Evolutionary conservation across 2,113 vertebrate species (phyloP).

Genomic region (Tetrao urogallus): DNA sequence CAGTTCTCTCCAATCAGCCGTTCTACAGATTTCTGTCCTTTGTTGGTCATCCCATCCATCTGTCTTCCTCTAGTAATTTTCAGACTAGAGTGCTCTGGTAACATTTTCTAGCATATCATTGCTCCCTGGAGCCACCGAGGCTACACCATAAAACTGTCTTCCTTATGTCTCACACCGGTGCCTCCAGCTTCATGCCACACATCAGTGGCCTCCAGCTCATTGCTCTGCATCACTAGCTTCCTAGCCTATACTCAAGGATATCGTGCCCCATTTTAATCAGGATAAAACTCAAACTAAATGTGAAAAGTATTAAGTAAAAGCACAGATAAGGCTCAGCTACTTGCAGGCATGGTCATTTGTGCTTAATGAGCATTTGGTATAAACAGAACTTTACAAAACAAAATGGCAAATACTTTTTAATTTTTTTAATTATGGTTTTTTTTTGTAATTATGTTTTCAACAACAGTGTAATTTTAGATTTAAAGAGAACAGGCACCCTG

Average conservation of each 20-base stretch:
- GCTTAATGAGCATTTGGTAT: background rate
- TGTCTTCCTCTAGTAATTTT: slow-evolving; percentile 71
- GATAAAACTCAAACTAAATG: background rate
- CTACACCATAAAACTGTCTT: slow-evolving; percentile 48
- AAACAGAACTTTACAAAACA: background rate
- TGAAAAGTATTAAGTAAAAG: slow-evolving; percentile 7
- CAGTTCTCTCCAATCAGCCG: slow-evolving; percentile 19
- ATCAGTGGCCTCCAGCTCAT: background rate
- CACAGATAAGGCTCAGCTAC: slow-evolving; percentile 8
- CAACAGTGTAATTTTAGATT: background rate
- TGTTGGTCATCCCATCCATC: slow-evolving; percentile 55
- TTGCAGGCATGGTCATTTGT: slow-evolving; percentile 17
- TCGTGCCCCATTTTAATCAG: slow-evolving; percentile 12
- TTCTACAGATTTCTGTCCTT: slow-evolving; percentile 61
- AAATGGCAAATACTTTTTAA: no score
- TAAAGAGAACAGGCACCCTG: background rate
- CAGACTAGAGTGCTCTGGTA: slow-evolving; percentile 11
- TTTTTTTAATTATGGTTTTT: background rate
- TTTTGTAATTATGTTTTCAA: background rate
- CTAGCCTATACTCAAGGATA: background rate
- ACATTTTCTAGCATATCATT: slow-evolving; percentile 41
- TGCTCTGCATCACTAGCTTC: background rate
- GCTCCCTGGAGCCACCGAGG: slow-evolving; percentile 42
- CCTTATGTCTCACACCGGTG: background rate
- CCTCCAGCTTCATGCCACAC: background rate